Conservation (phyloP, 2,797 vertebrate genomes). For the Podarcis lilfordi region DNA sequence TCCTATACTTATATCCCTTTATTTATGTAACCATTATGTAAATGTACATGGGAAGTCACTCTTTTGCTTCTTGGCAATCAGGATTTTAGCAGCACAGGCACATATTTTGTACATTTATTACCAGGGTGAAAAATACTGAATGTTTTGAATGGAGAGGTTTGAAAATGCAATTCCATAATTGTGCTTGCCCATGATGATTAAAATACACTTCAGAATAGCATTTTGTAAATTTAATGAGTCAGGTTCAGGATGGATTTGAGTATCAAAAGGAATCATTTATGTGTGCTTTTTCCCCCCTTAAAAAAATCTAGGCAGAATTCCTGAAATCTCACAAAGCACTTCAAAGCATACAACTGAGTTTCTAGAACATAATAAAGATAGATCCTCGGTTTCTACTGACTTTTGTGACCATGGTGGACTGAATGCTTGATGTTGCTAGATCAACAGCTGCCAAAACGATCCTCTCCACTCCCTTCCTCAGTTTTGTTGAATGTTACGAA, state of each 20-base stretch:
- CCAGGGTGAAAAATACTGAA: constrained; percentile 13
- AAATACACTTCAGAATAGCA: constrained; percentile 32
- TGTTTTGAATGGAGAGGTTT: constrained; percentile 20
- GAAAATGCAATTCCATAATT: constrained; percentile 25
- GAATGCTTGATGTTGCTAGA: neutral
- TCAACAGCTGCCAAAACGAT: neutral
- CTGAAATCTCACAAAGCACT: constrained; percentile 19
- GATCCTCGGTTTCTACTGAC: neutral
- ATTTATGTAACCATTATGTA: constrained; percentile 1
- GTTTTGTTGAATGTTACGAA: neutral
- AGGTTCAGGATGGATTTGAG: constrained; percentile 16
- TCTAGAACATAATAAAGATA: constrained; percentile 11
- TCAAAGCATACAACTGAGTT: neutral
- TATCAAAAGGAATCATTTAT: constrained; percentile 41
- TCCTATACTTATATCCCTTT: neutral
- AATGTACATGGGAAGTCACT: constrained; percentile 4
- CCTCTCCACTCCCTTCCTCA: neutral
- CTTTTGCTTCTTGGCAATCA: neutral
- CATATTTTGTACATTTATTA: constrained; percentile 19
- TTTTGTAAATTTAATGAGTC: constrained; percentile 41
- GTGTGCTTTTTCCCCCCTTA: neutral
- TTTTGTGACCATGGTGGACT: neutral
- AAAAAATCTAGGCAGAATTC: neutral
- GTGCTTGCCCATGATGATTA: constrained; percentile 28
- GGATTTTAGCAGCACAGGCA: neutral